Evolutionary conservation across 1,140 invertebrate genomes (phyloP), one percentile per base, ranked within the genome.

Genomic region (Helicoverpa zea): DNA sequence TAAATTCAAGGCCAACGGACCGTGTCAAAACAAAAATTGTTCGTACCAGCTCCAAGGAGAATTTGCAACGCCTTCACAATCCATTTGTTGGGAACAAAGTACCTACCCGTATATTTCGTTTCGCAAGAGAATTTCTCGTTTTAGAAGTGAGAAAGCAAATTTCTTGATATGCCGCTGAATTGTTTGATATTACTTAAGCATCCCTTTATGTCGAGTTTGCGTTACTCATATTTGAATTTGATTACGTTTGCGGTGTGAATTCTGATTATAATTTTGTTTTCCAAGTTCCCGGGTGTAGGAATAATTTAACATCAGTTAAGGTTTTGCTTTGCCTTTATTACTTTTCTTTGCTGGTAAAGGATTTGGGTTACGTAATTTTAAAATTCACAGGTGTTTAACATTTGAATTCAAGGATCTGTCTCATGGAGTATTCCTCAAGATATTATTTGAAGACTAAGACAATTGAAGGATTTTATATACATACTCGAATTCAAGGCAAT

Each of bases 51-150:
- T 72, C 14, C 35, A 47, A 47, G 18, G 68, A 43, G 35, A 79
- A 72, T 79, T 79, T 79, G 47, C 75, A 64, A 73, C 78, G n/a
- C 43, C 68, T 63, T 79, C 77, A 79, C 78, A 70, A 70, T 61
- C 78, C 78, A 79, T 79, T 79, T 79, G 58, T 79, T 79, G 35
- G 43, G 68, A 79, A 79, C 78, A 79, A 73, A 79, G 64, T 56
- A 35, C 66, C 56, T 56, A 35, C 66, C 56, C 68, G 78, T 56
- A 59, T 70, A 79, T 68, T 79, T 72, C 30, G 78, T 72, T 63
- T n/a, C 49, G 51, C 56, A 11, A 18, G 14, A 79, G 72, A 79
- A 72, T 72, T 63, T 43, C 78, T 68, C 56, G 56, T 73, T 18
- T 13, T 54, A 30, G 23, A 79, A 59, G 52, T 61, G 58, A 58